Conservation (phyloP, 2,888 invertebrate genomes). For the Dryadula phaetusa region DNA sequence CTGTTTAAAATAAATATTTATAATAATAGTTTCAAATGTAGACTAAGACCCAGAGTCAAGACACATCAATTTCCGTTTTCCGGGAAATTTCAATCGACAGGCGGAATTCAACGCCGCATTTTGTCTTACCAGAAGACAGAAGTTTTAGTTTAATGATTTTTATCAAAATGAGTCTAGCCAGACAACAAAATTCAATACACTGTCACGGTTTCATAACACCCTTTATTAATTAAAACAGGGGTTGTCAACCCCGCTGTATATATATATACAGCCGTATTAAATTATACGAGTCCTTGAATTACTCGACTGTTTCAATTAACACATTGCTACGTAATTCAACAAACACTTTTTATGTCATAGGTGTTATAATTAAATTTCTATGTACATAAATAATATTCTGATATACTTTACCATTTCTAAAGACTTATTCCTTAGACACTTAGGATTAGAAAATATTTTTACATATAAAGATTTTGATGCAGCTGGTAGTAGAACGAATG, state of each 20-base stretch:
- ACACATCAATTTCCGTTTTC: no score
- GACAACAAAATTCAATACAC: neutral
- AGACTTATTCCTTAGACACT: no score
- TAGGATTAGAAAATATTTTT: no score
- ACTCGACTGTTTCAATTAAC: constrained; percentile 21
- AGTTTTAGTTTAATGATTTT: no score
- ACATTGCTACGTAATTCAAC: constrained; percentile 14
- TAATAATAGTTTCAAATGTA: no score
- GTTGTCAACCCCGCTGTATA: neutral
- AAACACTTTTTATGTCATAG: neutral
- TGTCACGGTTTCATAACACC: neutral
- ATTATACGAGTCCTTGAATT: constrained; percentile 11
- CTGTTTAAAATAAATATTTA: no score
- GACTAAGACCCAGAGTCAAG: neutral
- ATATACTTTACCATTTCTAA: no score
- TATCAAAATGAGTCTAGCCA: neutral
- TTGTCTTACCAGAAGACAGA: no score
- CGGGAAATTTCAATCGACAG: no score
- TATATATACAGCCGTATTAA: neutral
- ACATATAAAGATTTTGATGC: no score
- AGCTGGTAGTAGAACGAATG: no score
- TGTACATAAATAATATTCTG: neutral
- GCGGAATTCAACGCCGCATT: no score
- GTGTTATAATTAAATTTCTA: neutral
- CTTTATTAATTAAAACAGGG: neutral